Evolutionary conservation across 2,797 vertebrate genomes (phyloP), one percentile per base, ranked within the genome.

Genomic region (Alcedo quadribrachys): DNA sequence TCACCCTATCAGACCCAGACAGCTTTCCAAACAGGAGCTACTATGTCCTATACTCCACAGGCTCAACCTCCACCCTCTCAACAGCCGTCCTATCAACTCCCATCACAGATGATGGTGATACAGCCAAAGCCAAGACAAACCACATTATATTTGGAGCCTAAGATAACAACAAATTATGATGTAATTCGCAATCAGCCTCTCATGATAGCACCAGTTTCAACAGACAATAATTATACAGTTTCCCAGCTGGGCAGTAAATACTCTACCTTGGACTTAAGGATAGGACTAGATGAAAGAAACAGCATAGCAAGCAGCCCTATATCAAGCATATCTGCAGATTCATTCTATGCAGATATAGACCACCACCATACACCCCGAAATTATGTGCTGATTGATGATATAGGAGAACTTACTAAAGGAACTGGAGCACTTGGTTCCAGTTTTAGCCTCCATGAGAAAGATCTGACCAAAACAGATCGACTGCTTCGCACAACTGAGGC

Each of bases 311-410:
- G 99, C 88, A 99, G 99, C 93, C 99, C 99, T 43, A 99, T 99
- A 98, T 99, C 99, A 58, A 99, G 99, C 95, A 99, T 99, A 96
- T 99, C 99, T 86, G 98, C 99, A 57, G 99, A 99, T 96, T 99
- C 99, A 1, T 99, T 99, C 96, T 99, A 99, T 97, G 98, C 99
- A 83, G 99, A 99, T 94, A 98, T 99, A 85, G 99, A 99, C 79
- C 98, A 97, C 51, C 99, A 99, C 90, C 98, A 99, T 66, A 97
- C 98, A 71, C 85, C 98, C 42, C 98, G 99, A 92, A 99, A 99
- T 97, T 99, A 99, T 85, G 98, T 99, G 70, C 96, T 99, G 66
- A 98, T 99, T 82, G 99, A 99, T 94, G 99, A 99, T 96, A 99
- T 99, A 94, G 99, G 99, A 32, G 99, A 99, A 81, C 98, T 99